These are phyloP conservation scores for Drosophila oshimai DNA, from an alignment of 1,140 invertebrate species.

Conservation along the genomic window DNA sequence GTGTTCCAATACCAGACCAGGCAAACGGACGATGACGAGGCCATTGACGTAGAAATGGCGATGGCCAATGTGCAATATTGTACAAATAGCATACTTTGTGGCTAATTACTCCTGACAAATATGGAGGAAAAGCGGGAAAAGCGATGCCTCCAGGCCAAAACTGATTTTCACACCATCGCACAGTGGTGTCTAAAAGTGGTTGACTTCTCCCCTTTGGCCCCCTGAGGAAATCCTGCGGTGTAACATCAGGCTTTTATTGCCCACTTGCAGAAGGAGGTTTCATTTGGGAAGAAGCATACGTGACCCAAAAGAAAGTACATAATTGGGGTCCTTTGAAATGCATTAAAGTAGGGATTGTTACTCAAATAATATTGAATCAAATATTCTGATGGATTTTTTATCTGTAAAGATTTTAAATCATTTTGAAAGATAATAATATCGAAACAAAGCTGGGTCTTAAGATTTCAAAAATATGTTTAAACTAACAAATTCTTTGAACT, in stretches of 20 bases:
- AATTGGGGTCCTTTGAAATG: background rate
- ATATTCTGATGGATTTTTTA: too few species aligned
- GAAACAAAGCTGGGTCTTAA: too few species aligned
- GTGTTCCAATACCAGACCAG: conserved; percentile 21
- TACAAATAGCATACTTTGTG: conserved; percentile 61
- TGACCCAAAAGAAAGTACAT: background rate
- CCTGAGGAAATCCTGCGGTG: background rate
- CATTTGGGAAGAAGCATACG: background rate
- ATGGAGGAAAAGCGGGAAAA: background rate
- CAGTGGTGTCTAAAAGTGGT: background rate
- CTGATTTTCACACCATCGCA: background rate
- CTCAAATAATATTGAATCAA: too few species aligned
- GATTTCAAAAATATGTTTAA: too few species aligned
- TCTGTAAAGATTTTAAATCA: too few species aligned
- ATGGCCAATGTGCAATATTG: conserved; percentile 26
- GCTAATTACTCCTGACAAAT: conserved; percentile 64
- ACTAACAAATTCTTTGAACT: too few species aligned
- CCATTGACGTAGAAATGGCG: conserved; percentile 16
- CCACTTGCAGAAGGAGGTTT: background rate
- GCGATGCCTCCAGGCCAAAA: background rate
- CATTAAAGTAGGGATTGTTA: too few species aligned
- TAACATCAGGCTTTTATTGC: conserved; percentile 1
- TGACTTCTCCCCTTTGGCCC: background rate
- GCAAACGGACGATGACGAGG: background rate
- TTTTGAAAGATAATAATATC: too few species aligned